A percentile compares a stretch with the other conserved stretches of the same genome.
phyloP scores from a whole-genome alignment of 2,113 vertebrate species.

The Struthio camelus region DNA sequence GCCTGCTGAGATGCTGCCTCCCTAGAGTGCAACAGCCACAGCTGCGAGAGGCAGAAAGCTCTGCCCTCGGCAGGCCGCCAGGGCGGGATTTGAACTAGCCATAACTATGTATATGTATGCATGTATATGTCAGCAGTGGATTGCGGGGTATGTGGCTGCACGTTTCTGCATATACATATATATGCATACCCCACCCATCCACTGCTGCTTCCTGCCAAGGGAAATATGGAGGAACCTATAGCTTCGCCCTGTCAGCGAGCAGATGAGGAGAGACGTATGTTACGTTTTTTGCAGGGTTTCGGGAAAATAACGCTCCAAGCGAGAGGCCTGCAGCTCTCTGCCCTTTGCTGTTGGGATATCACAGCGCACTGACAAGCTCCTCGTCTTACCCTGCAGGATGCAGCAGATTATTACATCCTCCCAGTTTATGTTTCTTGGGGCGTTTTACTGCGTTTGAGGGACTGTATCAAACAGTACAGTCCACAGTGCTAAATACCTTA shows the following conservation, averaged over 20 bases:
- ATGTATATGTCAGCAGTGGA: no score
- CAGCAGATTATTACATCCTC: background rate
- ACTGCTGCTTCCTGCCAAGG: background rate
- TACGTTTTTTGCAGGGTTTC: background rate
- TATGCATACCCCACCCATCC: accelerated
- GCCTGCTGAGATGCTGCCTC: background rate
- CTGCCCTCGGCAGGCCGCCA: background rate
- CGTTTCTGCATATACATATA: no score
- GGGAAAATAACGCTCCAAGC: background rate
- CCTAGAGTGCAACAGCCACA: background rate
- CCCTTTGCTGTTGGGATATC: background rate
- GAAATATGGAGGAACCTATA: background rate
- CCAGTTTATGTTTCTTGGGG: background rate
- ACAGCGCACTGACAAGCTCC: background rate
- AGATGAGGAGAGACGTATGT: background rate
- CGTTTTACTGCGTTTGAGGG: accelerated
- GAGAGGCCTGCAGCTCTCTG: background rate
- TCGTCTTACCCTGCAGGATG: background rate
- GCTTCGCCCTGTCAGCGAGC: background rate
- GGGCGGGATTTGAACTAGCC: background rate
- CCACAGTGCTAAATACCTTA: background rate
- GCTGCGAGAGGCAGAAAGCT: background rate
- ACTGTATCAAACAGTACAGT: background rate
- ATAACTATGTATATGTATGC: background rate
- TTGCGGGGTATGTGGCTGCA: no score